Evolutionary conservation across 2,888 invertebrate genomes (phyloP), one percentile per base, ranked within the genome.

Genomic region (Drosophila borborema): DNA sequence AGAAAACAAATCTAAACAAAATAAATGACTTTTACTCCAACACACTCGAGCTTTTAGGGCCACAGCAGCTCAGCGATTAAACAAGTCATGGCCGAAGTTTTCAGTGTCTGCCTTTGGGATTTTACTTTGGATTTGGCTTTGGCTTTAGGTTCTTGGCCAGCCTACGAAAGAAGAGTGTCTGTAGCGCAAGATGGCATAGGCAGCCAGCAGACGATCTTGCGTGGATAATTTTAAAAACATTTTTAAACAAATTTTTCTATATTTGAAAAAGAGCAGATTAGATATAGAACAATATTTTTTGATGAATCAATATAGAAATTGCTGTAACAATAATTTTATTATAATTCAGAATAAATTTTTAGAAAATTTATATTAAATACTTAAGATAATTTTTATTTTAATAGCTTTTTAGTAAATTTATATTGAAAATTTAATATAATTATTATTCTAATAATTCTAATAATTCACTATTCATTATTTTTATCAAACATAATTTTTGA

Each of bases 21-120:
- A 85, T 87, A 85, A 85, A 85, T 87, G 81, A 85, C 82, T 85
- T 79, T 84, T 82, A 83, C 84, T 80, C 68, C 64, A 59, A 66
- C 74, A 49, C 68, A 73, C 66, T 28, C 16, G 72, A 68, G 71
- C 80, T 72, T 65, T 62, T 49, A 46, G 49, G 38, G 62, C 56
- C 61, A 63, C 16, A 53, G 45, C 51, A 46, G 48, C 60, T 59
- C 67, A 63, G 65, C 64, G 77, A 71, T 74, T 75, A 62, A 77
- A 64, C 76, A 72, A 82, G 83, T 83, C 82, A 82, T 82, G 79
- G 81, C 60, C 68, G 48, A 61, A 67, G 77, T 63, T 65, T 63
- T 45, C 28, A 6, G 43, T 64, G 51, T 49, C 46, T 16, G 16
- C 51, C 34, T n/a, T 64, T 34, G 51, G 51, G 36, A 18, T 51